phyloP scores from a whole-genome alignment of 1,140 invertebrate genomes.

The Aplysia californica region DNA sequence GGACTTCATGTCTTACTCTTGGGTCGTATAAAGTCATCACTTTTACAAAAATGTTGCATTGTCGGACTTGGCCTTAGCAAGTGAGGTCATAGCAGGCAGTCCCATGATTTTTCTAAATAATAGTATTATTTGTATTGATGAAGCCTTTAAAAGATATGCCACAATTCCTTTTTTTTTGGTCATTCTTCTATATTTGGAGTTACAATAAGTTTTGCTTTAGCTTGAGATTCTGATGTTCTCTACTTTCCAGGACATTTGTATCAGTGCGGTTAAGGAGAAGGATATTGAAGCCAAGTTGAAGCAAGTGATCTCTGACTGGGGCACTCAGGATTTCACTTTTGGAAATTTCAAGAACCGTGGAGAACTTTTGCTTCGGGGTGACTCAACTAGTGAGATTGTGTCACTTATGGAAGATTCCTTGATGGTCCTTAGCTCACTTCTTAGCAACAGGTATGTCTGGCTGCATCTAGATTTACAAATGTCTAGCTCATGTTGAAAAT shows the following conservation, averaged over 20 bases:
- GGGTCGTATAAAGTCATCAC: no score
- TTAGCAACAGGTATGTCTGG: slow-evolving; percentile 82
- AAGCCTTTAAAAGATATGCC: no score
- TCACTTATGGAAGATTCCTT: slow-evolving; percentile 94
- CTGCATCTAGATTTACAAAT: background rate
- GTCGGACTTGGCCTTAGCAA: no score
- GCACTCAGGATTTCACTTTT: slow-evolving; percentile 91
- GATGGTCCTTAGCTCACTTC: slow-evolving; percentile 92
- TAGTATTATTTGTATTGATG: no score
- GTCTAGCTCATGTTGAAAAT: background rate
- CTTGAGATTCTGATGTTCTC: no score
- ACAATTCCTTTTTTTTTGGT: no score
- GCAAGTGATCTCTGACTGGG: slow-evolving; percentile 96
- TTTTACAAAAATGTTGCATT: no score
- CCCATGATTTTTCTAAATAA: no score
- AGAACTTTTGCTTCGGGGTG: slow-evolving; percentile 89
- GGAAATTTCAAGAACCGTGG: slow-evolving; percentile 95
- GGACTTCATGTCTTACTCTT: no score
- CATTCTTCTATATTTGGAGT: no score
- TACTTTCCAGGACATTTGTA: slow-evolving; percentile 91
- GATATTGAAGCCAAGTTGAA: slow-evolving; percentile 97
- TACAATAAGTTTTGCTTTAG: no score
- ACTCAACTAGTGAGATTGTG: slow-evolving; percentile 95
- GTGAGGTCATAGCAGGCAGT: no score
- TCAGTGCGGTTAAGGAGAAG: slow-evolving; percentile 97